Percentiles rank a stretch among this genome's conserved stretches.
Conservation (phyloP, 1,140 invertebrate species). For the Macrobrachium nipponense region DNA sequence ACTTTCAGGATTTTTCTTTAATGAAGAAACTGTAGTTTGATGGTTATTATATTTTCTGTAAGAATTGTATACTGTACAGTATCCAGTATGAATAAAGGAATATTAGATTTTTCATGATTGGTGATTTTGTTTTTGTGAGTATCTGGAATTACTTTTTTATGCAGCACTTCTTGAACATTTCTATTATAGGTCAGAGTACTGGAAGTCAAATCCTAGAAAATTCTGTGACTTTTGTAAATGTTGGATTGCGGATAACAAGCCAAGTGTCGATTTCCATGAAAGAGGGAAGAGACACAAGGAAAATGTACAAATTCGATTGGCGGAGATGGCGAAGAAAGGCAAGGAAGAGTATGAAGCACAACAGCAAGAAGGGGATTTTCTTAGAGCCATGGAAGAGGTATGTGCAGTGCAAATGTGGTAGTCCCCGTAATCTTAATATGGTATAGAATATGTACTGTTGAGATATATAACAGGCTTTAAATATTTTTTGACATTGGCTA, state of each 20-base stretch:
- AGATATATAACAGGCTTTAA: too few species aligned
- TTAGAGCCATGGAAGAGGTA: constrained; percentile 89
- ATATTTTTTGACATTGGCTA: too few species aligned
- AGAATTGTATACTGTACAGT: too few species aligned
- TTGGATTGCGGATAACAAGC: constrained; percentile 97
- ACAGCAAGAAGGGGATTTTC: constrained; percentile 81
- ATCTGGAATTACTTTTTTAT: too few species aligned
- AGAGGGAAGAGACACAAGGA: constrained; percentile 92
- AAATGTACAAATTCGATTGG: constrained; percentile 89
- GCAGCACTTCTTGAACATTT: too few species aligned
- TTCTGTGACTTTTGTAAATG: constrained; percentile 98
- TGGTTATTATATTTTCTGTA: too few species aligned
- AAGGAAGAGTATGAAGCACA: constrained; percentile 80
- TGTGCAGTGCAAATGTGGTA: constrained; percentile 11
- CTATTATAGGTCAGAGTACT: constrained; percentile 85
- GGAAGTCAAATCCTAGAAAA: constrained; percentile 95
- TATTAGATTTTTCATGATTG: too few species aligned
- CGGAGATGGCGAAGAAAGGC: constrained; percentile 87
- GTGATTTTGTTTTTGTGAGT: too few species aligned
- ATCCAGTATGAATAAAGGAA: too few species aligned
- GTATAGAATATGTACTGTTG: too few species aligned
- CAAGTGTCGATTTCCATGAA: constrained; percentile 95
- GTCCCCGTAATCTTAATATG: not conserved
- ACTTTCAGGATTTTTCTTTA: too few species aligned
- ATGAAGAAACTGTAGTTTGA: too few species aligned